phyloP scores from a whole-genome alignment of 2,797 vertebrate genomes.

The Myotis planiceps region DNA sequence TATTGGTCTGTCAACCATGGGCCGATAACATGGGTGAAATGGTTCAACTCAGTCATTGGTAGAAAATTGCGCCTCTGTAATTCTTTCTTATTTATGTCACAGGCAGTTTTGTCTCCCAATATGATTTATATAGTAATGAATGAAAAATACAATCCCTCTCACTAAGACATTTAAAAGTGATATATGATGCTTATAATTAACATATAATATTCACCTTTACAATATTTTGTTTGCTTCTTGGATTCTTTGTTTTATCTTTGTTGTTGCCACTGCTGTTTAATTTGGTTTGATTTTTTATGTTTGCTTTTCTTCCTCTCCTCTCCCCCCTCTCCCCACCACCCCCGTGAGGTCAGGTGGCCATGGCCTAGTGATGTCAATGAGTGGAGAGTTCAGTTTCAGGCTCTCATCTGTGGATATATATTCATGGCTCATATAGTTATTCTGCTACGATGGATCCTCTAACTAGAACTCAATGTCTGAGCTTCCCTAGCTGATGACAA shows the following conservation, averaged over 20 bases:
- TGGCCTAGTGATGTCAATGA: not conserved
- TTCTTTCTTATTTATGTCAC: not conserved
- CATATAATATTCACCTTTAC: not conserved
- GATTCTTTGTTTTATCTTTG: not conserved
- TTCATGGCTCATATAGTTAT: not conserved
- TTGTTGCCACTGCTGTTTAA: not conserved
- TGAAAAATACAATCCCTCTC: not conserved
- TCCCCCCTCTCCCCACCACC: fast-evolving
- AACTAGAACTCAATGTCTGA: not conserved
- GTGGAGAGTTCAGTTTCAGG: not conserved
- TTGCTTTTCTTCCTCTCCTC: not conserved
- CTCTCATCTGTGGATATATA: not conserved
- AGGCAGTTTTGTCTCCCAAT: not conserved
- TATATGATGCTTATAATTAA: not conserved
- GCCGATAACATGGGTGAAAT: not conserved
- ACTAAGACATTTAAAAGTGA: not conserved
- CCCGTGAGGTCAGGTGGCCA: not conserved
- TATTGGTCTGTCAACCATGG: not conserved
- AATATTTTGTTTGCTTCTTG: not conserved
- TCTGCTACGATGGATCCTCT: not conserved
- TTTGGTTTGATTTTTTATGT: not conserved
- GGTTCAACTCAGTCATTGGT: not conserved
- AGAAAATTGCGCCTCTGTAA: not conserved
- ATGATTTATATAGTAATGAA: not conserved
- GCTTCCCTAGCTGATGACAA: not conserved